Conservation (phyloP, 2,113 vertebrate genomes). For the Syrrhaptes paradoxus region DNA sequence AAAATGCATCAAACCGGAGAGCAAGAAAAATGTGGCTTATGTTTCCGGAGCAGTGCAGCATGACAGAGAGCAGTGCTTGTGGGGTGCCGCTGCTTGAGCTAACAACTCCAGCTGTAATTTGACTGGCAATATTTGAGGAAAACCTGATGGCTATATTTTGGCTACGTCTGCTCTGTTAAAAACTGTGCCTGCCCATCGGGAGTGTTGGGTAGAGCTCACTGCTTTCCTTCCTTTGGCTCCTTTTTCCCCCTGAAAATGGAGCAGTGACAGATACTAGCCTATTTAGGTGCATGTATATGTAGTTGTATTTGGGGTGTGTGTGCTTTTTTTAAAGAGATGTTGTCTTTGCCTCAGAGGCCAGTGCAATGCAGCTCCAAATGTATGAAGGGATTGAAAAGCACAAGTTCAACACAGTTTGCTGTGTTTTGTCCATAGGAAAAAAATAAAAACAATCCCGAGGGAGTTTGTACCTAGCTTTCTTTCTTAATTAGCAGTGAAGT, state of each 20-base stretch:
- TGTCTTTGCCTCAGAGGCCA: background rate
- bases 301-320: background rate
- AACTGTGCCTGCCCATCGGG: background rate
- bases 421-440: background rate
- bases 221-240: background rate
- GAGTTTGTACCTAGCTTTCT: background rate
- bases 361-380: background rate
- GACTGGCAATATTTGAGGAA: background rate
- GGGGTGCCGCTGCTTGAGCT: fast-evolving
- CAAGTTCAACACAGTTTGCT: background rate
- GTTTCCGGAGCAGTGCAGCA: background rate
- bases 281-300: background rate
- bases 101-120: background rate
- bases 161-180: background rate
- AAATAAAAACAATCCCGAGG: background rate
- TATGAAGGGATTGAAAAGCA: background rate
- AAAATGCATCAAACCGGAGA: background rate
- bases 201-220: background rate
- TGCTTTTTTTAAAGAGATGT: background rate
- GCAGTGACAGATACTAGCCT: background rate
- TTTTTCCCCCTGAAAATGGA: background rate
- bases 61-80: background rate
- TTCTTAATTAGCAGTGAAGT: background rate
- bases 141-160: background rate
- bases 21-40: background rate